Evolutionary conservation across 2,888 invertebrate species (phyloP).

Genomic region (Oscheius sp.): DNA sequence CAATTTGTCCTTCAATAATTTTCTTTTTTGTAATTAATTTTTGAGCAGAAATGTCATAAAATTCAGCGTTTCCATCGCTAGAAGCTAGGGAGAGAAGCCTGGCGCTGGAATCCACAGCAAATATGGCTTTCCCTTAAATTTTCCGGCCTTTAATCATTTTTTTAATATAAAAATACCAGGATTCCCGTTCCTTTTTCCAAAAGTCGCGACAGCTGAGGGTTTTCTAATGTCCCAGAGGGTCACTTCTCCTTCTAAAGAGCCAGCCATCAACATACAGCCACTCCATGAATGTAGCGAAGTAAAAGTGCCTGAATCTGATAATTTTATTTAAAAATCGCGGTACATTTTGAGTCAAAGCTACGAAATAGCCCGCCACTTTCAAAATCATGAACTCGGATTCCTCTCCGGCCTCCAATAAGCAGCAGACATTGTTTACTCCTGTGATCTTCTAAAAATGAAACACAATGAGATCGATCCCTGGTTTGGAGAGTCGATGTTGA

Average conservation of each 20-base stretch:
- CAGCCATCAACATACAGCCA: conserved; percentile 29
- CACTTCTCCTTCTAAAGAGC: conserved; percentile 14
- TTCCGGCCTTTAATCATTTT: too few relatives aligned
- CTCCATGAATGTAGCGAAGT: conserved; percentile 25
- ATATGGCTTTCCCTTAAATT: conserved; percentile 8
- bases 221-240: conserved; percentile 24
- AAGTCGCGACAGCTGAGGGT: conserved; percentile 13
- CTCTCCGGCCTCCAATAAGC: conserved; percentile 21
- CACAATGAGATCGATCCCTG: conserved; percentile 5
- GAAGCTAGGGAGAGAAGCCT: background rate
- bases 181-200: background rate
- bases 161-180: background rate
- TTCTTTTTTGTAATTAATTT: conserved; percentile 24
- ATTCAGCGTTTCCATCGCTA: background rate
- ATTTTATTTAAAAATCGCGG: background rate
- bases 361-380: conserved; percentile 24
- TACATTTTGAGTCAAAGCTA: conserved; percentile 11
- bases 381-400: conserved; percentile 32
- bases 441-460: conserved; percentile 27
- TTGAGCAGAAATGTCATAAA: conserved; percentile 20
- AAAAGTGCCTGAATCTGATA: conserved; percentile 9
- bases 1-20: background rate
- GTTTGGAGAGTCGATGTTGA: background rate
- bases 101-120: conserved; percentile 15
- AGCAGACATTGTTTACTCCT: conserved; percentile 28